phyloP scores from a whole-genome alignment of 2,888 invertebrate species.

The Calameuta pallipes region DNA sequence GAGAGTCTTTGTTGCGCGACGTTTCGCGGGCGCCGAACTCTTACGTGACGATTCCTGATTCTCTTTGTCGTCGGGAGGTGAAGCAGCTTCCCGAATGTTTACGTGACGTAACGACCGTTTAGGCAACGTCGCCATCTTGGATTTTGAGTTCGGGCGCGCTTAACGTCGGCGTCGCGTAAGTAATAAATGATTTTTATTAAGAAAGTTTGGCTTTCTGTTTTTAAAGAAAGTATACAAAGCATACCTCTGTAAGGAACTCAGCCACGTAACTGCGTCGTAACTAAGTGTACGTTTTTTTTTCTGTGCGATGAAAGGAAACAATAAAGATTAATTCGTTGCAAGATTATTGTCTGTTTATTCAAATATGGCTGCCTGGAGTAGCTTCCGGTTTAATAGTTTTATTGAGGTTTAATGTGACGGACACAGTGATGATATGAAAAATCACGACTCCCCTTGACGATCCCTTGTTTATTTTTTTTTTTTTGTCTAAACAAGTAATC shows the following conservation, averaged over 20 bases:
- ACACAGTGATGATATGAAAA: not conserved
- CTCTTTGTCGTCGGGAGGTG: not conserved
- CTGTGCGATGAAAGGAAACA: conserved; percentile 28
- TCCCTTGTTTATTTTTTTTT: too few species aligned
- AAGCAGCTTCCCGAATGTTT: not conserved
- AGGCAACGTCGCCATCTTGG: not conserved
- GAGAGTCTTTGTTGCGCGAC: not conserved
- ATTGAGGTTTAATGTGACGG: not conserved
- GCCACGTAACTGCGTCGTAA: conserved; percentile 31
- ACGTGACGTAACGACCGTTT: not conserved
- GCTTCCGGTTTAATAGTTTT: not conserved
- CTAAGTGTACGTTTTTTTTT: conserved; percentile 43
- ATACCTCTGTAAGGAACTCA: conserved; percentile 46
- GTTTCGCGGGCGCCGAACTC: not conserved
- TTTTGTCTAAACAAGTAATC: conserved; percentile 20
- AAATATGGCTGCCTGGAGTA: not conserved
- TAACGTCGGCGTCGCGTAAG: not conserved
- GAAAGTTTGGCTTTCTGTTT: conserved; percentile 41
- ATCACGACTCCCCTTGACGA: not conserved
- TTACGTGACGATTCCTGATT: not conserved
- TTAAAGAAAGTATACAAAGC: conserved; percentile 48
- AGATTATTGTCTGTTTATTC: conserved; percentile 25
- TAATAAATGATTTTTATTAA: not conserved
- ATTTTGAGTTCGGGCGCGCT: not conserved
- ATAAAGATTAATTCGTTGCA: conserved; percentile 45